These are phyloP conservation scores for Sceloporus undulatus DNA, from an alignment of 2,113 vertebrate genomes.

Conservation along the genomic window DNA sequence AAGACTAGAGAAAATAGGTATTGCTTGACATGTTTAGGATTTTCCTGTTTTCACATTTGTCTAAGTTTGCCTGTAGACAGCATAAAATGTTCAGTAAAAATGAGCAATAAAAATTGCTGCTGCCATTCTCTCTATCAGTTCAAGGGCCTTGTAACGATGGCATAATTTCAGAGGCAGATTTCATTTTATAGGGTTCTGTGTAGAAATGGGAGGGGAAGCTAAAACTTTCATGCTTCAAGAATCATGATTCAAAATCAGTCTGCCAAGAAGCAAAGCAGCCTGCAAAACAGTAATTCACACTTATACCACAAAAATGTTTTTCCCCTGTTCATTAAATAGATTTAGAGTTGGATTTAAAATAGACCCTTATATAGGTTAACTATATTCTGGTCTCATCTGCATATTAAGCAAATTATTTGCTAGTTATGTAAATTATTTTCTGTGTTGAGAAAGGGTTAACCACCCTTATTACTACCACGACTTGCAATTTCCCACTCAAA, in stretches of 20 bases:
- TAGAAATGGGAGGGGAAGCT: neutral
- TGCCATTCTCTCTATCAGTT: neutral
- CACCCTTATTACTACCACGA: neutral
- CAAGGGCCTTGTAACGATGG: neutral
- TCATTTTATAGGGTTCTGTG: neutral
- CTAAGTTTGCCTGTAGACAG: neutral
- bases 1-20: neutral
- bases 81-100: neutral
- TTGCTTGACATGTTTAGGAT: neutral
- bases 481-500: neutral
- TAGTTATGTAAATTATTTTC: neutral
- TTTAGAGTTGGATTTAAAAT: neutral
- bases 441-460: neutral
- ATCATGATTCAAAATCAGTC: neutral
- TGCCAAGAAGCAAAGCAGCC: neutral
- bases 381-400: neutral
- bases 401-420: neutral
- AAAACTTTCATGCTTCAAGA: conserved; percentile 11
- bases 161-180: neutral
- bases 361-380: neutral
- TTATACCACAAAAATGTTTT: fast-evolving
- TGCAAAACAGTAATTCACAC: neutral
- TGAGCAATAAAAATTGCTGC: neutral
- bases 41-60: neutral
- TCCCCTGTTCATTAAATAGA: neutral